A percentile compares a stretch with the other conserved stretches of the same genome.
phyloP scores from a whole-genome alignment of 2,113 vertebrate species.

The Suricata suricatta region DNA sequence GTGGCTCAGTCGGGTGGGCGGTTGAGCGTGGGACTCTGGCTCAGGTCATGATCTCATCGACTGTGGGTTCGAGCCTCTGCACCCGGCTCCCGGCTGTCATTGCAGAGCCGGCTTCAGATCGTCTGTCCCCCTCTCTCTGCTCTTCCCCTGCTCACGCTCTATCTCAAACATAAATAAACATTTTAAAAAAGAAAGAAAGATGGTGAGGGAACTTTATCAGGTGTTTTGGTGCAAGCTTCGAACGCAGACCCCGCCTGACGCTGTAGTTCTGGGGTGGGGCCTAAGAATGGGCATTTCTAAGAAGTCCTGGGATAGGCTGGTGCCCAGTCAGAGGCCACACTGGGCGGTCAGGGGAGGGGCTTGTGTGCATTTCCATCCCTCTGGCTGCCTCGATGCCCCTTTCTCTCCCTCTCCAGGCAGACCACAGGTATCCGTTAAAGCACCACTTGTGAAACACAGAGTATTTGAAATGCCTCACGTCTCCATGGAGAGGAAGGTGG shows the following conservation, averaged over 20 bases:
- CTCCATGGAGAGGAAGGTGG: not conserved
- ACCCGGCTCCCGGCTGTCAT: too few species aligned
- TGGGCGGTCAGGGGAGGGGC: not conserved
- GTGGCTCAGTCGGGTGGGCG: too few species aligned
- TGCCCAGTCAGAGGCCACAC: too few species aligned
- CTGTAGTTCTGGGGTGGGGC: not conserved
- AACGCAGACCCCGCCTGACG: not conserved
- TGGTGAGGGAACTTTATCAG: not conserved
- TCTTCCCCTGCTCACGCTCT: too few species aligned
- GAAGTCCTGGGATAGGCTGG: not conserved
- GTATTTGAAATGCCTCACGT: not conserved
- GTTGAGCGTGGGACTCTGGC: too few species aligned
- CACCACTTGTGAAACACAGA: not conserved
- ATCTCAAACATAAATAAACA: too few species aligned
- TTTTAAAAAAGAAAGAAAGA: too few species aligned
- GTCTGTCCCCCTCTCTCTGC: too few species aligned
- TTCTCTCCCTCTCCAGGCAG: not conserved
- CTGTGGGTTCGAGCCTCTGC: too few species aligned
- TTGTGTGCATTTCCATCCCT: not conserved
- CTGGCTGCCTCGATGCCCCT: fast-evolving
- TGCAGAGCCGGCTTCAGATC: too few species aligned
- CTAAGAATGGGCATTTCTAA: not conserved
- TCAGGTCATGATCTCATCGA: too few species aligned
- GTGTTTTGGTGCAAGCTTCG: not conserved
- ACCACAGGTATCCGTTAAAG: not conserved